Evolutionary conservation across 1,140 invertebrate species (phyloP), one percentile per base, ranked within the genome.

Genomic region (Thaumatotibia leucotreta): DNA sequence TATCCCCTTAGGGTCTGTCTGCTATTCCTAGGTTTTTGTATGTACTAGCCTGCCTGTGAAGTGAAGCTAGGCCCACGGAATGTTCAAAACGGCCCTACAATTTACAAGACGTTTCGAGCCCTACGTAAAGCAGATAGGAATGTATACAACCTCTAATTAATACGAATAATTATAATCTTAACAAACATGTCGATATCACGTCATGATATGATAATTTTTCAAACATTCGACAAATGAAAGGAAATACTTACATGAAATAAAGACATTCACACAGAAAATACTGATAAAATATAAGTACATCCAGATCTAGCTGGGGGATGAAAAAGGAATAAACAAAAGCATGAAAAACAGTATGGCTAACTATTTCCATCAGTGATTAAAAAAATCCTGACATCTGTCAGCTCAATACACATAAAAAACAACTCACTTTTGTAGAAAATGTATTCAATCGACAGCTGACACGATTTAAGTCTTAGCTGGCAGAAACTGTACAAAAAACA

Each of bases 11-110:
- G 70, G 58, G 45, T 45, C 27, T 45, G 69, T 66, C 58, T 68
- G 74, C 80, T 74, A 78, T 78, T 80, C 81, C 76, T 79, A 77
- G 50, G 52, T 71, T 74, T 79, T 65, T 76, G 76, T 83, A 86
- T 86, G 85, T 86, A 88, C 84, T 83, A 82, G 29, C 71, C n/a
- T n/a, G 14, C n/a, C n/a, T 68, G 70, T 75, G 54, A 52, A 72
- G 66, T 71, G 73, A 69, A 52, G 75, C 67, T 70, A 77, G 67
- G 61, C 64, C 64, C 39, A 45, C 39, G 39, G 39, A 45, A 45
- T 45, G 17, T 45, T 8, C 0, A 20, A 17, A 2, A 2, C 0
- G 14, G n/a, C 39, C 6, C 39, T 45, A 45, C 14, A 45, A 20
- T 45, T 45, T 39, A 39, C 35, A 45, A 45, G n/a, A n/a, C n/a